Base-by-base conservation (phyloP, 2,888 invertebrate genomes). In the Cephus spinipes region DNA sequence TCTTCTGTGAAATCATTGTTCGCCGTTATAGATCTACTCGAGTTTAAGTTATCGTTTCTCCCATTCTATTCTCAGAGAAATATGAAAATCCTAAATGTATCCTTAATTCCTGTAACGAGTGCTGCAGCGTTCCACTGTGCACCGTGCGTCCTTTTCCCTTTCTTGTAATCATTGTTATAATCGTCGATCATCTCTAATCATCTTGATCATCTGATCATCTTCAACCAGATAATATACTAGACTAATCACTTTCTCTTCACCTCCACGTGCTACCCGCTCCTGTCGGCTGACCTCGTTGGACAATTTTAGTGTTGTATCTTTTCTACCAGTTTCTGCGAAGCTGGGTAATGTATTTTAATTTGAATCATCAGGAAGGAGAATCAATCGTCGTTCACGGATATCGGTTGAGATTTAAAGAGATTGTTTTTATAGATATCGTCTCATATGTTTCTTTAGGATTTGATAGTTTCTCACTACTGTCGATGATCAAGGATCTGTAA, bases 321-420 rank as follows among this genome's bases (percentile, higher is more conserved):
- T 75, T 75, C 80, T 78, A 77, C 30, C 55, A 74, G n/a, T 82
- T 77, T 71, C 75, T 12, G 75, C 33, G 80, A 80, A 40, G 74
- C 77, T 83, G 73, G 85, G 85, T 86, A 86, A 86, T 76, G 87
- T 86, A 87, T 87, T 77, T 81, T 80, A 80, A 75, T 75, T 81
- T 79, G 81, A 75, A 77, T 71, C 80, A 73, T 80, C 32, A 77
- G 34, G 0, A 74, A 23, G 32, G 74, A 74, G 11, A 35, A 74
- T 40, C 81, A 78, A 74, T 76, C 77, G 73, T 80, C 76, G 79
- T 77, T 32, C 73, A 75, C 75, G 78, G 74, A 83, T 82, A 81
- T 55, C 81, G 81, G 83, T 85, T 80, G 82, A 83, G 80, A 81
- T 69, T 79, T 81, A 84, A 83, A 84, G 80, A 79, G 69, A 68